Evolutionary conservation across 2,797 vertebrate genomes (phyloP), one percentile per base, ranked within the genome.

Genomic region (Epinephelus malabaricus): DNA sequence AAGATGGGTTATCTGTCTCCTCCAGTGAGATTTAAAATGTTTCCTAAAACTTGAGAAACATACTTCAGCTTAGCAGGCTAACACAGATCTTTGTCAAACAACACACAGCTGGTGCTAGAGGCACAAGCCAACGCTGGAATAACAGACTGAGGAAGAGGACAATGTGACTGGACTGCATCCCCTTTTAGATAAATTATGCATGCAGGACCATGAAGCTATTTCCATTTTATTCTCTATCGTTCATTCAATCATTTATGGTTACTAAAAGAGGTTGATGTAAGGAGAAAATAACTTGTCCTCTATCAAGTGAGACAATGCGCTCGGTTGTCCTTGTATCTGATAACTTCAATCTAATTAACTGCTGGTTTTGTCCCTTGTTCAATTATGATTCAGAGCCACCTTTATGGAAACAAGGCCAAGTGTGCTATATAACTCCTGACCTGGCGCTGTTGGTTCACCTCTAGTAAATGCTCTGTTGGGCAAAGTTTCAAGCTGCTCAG

Each of bases 281-380:
- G 65, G 81, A 82, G 76, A 81, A 87, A 88, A 87, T 76, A 84
- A 88, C 76, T 78, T 78, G 79, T 85, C 86, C 74, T 88, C 86
- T 61, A 79, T 88, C 30, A 45, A 56, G 68, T 71, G 84, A 80
- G 85, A 87, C 81, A 82, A 85, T 81, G 84, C 69, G 27, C 83
- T 76, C 38, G 19, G 77, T 78, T 87, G 86, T 86, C 86, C 86
- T 89, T 88, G 87, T 65, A 84, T 88, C 84, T 84, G 73, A 89
- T 86, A 82, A 84, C 74, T 72, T 84, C 66, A 74, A 63, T 88
- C 83, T 91, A 91, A 91, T 91, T 90, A 89, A 90, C 84, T 76
- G 75, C 79, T 79, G 85, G 58, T 90, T 87, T 84, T 85, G 85
- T 88, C 78, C 81, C 69, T 78, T 82, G 76, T 82, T 85, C 75